Base-by-base conservation (phyloP, 2,888 invertebrate genomes). In the Drosophila diplacantha region DNA sequence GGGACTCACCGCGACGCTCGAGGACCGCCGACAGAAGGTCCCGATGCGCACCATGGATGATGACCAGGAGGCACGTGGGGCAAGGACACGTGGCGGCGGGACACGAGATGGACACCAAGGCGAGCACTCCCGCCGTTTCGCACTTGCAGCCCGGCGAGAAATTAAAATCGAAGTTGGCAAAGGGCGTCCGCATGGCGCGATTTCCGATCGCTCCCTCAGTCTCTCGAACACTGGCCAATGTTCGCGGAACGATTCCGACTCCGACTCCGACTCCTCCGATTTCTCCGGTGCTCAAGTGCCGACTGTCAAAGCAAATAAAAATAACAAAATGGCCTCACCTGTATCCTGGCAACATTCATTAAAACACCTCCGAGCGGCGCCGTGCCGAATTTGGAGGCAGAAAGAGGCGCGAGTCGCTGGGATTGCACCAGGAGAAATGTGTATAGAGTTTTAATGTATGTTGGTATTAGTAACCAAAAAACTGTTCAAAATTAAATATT, bases 321-420 rank as follows among this genome's bases (percentile, higher is more conserved):
- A 87, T 87, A 86, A 86, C 86, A 86, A 87, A 87, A 81, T 86
- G 74, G 76, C 74, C 75, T 72, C 71, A 76, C 77, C 78, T 85
- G 86, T 86, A 86, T 86, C 86, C 86, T 84, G 87, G 86, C 87
- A 86, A 86, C 87, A 86, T 83, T 83, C 74, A 73, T 71, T 79
- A 72, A 83, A 74, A 81, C 81, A 85, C 84, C 73, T 82, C 67
- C 66, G 69, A 74, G 64, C 60, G 50, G 59, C 52, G 53, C 50
- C 62, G 69, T 52, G 66, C 76, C 82, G 60, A 76, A 82, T 79
- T 76, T 71, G 35, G 49, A 32, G 51, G 43, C 55, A 46, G 44
- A 46, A 46, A 46, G 44, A 31, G 44, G 44, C 44, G 44, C 44
- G 34, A 41, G 24, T 53, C 37, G 55, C 24, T 37, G 46, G 8